Conservation (phyloP, 1,140 invertebrate species). For the Orius laevigatus region DNA sequence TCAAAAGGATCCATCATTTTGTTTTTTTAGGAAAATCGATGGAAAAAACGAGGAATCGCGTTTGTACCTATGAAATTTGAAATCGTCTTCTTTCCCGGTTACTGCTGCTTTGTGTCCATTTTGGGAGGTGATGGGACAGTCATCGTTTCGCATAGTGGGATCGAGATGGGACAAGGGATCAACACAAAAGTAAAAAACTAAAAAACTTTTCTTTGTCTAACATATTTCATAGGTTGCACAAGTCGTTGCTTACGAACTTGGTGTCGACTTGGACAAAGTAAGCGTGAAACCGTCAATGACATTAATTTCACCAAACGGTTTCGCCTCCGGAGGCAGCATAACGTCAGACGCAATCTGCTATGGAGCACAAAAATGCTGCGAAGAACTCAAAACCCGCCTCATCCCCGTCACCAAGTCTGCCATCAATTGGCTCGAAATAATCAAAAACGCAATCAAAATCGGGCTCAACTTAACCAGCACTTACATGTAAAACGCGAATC, state of each 20-base stretch:
- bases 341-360: slow-evolving; percentile 48
- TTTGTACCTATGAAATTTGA: slow-evolving; percentile 55
- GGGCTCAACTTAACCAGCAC: slow-evolving; percentile 47
- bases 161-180: slow-evolving; percentile 91
- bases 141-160: slow-evolving; percentile 70
- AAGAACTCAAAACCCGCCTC: slow-evolving; percentile 42
- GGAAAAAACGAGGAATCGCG: slow-evolving; percentile 54
- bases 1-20: not conserved
- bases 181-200: slow-evolving; percentile 58
- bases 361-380: slow-evolving; percentile 43
- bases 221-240: slow-evolving; percentile 42
- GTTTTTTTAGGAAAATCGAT: slow-evolving; percentile 38
- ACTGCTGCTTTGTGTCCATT: slow-evolving; percentile 64
- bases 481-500: slow-evolving; percentile 36
- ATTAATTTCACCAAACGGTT: slow-evolving; percentile 41
- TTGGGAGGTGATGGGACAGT: slow-evolving; percentile 83
- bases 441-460: slow-evolving; percentile 36
- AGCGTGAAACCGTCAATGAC: slow-evolving; percentile 47
- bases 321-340: slow-evolving; percentile 45
- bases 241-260: slow-evolving; percentile 53
- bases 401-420: slow-evolving; percentile 36
- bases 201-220: slow-evolving; percentile 2
- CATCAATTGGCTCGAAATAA: slow-evolving; percentile 46
- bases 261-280: slow-evolving; percentile 50
- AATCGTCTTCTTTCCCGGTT: slow-evolving; percentile 61